phyloP scores from a whole-genome alignment of 2,888 invertebrate species.

The Callimorpha dominula region DNA sequence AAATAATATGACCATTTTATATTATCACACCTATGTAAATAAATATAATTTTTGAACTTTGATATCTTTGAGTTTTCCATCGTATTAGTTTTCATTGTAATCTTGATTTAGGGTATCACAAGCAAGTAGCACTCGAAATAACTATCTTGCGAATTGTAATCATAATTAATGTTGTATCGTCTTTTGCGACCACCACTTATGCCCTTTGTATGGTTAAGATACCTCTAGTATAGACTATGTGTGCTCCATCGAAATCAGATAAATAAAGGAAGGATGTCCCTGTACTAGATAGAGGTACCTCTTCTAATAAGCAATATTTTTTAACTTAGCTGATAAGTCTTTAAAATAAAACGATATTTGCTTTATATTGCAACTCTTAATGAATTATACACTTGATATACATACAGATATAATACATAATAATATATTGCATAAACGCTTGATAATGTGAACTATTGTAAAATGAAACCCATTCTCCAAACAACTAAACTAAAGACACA shows the following conservation, averaged over 20 bases:
- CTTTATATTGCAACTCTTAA: constrained; percentile 9
- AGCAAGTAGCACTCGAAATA: too few relatives aligned
- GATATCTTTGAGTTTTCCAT: neutral
- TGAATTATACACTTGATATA: constrained; percentile 11
- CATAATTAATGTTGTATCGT: neutral
- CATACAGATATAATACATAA: constrained; percentile 15
- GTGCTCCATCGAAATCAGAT: neutral
- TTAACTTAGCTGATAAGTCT: neutral
- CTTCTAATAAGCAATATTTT: neutral
- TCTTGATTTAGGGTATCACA: too few relatives aligned
- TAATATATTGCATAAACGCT: constrained; percentile 10
- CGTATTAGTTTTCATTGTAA: too few relatives aligned
- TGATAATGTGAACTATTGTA: constrained; percentile 14
- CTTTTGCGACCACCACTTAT: neutral
- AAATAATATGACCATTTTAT: too few relatives aligned
- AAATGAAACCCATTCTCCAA: constrained; percentile 45
- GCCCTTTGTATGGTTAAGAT: neutral
- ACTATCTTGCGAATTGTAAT: neutral
- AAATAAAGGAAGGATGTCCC: too few relatives aligned
- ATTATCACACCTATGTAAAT: too few relatives aligned
- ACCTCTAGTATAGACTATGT: neutral
- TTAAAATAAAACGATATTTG: constrained; percentile 14
- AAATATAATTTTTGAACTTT: neutral
- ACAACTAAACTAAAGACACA: constrained; percentile 10
- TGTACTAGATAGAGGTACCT: too few relatives aligned